These are phyloP conservation scores for Hyaena hyaena DNA, from an alignment of 2,113 vertebrate genomes.

Conservation along the genomic window DNA sequence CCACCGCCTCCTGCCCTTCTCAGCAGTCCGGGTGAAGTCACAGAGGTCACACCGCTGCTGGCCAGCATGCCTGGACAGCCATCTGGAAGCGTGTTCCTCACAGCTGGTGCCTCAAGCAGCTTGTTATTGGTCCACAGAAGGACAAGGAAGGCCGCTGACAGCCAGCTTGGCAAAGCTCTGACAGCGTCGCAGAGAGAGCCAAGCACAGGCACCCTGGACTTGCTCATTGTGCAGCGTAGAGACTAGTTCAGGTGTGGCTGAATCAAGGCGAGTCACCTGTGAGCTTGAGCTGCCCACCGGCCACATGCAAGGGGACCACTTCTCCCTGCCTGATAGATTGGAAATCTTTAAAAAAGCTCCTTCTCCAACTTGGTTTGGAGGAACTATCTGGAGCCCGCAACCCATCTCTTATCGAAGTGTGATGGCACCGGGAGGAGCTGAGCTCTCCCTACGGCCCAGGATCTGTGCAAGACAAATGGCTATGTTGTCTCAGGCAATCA, in stretches of 20 bases:
- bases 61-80: accelerated
- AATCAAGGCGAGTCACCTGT: background rate
- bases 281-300: background rate
- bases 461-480: background rate
- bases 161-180: background rate
- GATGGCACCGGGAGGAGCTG: accelerated
- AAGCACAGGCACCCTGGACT: accelerated
- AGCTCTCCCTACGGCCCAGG: background rate
- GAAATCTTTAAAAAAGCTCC: background rate
- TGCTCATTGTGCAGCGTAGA: accelerated
- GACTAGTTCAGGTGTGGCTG: background rate
- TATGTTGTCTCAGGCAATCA: background rate
- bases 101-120: background rate
- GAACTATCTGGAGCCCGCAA: background rate
- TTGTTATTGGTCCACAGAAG: background rate
- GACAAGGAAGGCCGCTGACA: background rate
- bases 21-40: background rate
- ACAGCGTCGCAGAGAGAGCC: background rate
- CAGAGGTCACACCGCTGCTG: background rate
- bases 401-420: background rate
- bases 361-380: background rate
- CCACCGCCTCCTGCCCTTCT: background rate
- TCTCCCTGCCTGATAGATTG: background rate
- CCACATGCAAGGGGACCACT: background rate
- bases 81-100: background rate